Percentiles rank a stretch among this genome's conserved stretches.
These are phyloP conservation scores for Heterochromis multidens DNA, from an alignment of 2,113 vertebrate species.

Conservation along the genomic window DNA sequence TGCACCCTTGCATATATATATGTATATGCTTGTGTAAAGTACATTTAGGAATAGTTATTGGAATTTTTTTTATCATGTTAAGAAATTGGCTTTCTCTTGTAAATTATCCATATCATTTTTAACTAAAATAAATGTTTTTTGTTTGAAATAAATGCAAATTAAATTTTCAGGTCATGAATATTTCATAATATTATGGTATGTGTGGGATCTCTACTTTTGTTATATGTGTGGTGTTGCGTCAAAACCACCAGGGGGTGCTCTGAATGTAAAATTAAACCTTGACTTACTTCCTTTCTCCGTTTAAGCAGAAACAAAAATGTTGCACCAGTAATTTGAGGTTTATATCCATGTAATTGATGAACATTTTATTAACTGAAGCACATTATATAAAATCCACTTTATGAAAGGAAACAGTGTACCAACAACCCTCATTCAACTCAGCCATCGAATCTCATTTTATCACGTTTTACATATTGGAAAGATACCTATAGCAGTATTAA, in stretches of 20 bases:
- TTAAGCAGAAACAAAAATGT: neutral
- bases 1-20: neutral
- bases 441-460: constrained; percentile 34
- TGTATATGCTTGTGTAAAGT: neutral
- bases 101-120: neutral
- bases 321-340: neutral
- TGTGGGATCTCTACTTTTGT: neutral
- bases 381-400: constrained; percentile 36
- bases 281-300: fast-evolving
- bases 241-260: constrained; percentile 22
- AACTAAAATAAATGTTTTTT: constrained; percentile 4
- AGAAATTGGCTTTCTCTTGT: neutral
- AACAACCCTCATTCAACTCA: constrained; percentile 13
- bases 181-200: neutral
- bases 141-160: constrained; percentile 43
- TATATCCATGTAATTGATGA: constrained; percentile 22
- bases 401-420: constrained; percentile 52
- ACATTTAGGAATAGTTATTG: neutral
- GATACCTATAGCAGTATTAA: constrained; percentile 36
- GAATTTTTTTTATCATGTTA: neutral
- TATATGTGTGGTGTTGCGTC: neutral
- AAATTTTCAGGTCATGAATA: neutral
- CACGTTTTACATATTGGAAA: constrained; percentile 41
- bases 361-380: constrained; percentile 37
- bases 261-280: neutral